phyloP scores from a whole-genome alignment of 2,888 invertebrate species.

The Carpatolechia fugitivella region DNA sequence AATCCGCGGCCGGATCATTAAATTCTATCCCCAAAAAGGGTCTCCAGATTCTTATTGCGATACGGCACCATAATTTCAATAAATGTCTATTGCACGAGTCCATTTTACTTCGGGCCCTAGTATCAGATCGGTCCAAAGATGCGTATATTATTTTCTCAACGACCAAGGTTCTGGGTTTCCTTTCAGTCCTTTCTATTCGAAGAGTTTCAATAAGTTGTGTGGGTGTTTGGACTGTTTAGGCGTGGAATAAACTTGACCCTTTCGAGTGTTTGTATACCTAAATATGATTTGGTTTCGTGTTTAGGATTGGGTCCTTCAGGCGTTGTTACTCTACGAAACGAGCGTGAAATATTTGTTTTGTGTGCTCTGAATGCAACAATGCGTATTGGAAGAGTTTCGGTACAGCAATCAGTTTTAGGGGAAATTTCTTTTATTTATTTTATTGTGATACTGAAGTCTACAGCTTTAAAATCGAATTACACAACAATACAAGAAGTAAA shows the following conservation, averaged over 20 bases:
- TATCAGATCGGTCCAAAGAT: slow-evolving; percentile 20
- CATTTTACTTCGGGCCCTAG: slow-evolving; percentile 24
- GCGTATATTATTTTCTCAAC: slow-evolving; percentile 11
- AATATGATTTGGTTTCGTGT: neutral
- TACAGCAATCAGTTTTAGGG: no score
- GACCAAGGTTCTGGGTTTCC: neutral
- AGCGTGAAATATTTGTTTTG: no score
- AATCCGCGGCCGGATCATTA: slow-evolving; percentile 31
- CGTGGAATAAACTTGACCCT: neutral
- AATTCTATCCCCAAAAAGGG: slow-evolving; percentile 42
- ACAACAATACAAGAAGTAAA: no score
- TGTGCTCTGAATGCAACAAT: no score
- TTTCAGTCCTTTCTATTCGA: neutral
- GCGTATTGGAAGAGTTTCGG: no score
- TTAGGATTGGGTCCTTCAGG: neutral
- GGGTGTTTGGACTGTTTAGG: neutral
- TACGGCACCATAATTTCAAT: slow-evolving; percentile 59
- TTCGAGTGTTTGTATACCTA: neutral
- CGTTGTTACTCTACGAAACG: no score
- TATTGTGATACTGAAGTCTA: no score
- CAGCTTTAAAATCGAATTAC: no score
- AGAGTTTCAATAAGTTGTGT: neutral
- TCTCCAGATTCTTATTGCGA: slow-evolving; percentile 49
- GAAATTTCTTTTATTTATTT: no score
- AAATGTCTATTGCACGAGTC: slow-evolving; percentile 49